phyloP scores from a whole-genome alignment of 2,797 vertebrate species.

The Paedocypris micromegethes region DNA sequence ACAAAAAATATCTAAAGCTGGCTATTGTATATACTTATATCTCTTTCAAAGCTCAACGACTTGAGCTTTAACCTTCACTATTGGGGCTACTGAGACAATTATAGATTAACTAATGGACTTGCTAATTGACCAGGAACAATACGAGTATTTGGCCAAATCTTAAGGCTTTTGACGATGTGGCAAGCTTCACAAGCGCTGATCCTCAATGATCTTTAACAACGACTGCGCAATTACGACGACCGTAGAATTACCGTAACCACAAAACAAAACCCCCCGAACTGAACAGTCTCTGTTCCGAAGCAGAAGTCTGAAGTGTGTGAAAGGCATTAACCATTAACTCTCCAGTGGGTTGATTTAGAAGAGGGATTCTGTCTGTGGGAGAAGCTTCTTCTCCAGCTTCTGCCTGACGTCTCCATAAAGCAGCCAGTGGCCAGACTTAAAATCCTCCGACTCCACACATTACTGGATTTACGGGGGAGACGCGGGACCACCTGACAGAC shows the following conservation, averaged over 20 bases:
- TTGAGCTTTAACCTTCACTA: no score
- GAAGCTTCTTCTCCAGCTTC: conserved; percentile 44
- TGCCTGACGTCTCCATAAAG: conserved; percentile 56
- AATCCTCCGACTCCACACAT: conserved; percentile 57
- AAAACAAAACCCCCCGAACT: background rate
- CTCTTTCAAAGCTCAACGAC: no score
- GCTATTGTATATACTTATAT: no score
- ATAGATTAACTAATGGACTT: no score
- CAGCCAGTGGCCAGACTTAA: conserved; percentile 31
- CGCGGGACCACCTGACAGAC: conserved; percentile 24
- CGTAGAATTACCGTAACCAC: background rate
- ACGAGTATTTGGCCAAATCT: no score
- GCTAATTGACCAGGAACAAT: no score
- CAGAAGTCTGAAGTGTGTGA: conserved; percentile 36
- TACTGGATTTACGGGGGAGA: conserved; percentile 56
- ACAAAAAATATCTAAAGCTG: no score
- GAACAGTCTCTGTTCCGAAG: conserved; percentile 1
- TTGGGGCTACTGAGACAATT: no score
- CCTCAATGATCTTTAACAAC: no score
- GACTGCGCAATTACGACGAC: no score
- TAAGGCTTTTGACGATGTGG: no score
- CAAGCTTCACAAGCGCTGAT: no score
- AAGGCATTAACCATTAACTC: conserved; percentile 53
- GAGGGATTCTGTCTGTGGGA: conserved; percentile 55
- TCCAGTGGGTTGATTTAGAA: conserved; percentile 53